These are phyloP conservation scores for Lophius piscatorius DNA, from an alignment of 2,113 vertebrate genomes.

Conservation along the genomic window DNA sequence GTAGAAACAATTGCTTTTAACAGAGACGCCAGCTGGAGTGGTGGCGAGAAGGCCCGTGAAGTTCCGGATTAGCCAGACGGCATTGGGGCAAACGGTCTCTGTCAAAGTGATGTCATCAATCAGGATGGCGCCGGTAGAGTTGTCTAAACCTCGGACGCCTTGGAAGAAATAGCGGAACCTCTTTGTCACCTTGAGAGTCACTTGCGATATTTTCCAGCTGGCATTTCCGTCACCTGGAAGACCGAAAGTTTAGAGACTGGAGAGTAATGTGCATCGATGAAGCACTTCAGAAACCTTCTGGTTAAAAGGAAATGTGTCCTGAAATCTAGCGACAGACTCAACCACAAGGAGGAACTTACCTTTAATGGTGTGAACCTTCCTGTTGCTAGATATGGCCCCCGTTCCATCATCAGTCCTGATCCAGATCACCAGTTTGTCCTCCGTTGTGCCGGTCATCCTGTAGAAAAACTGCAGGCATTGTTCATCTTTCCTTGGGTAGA, in stretches of 20 bases:
- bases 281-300: no score
- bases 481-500: conserved; percentile 86
- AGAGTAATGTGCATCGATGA: no score
- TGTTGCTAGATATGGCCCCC: conserved; percentile 77
- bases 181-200: conserved; percentile 79
- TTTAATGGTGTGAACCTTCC: conserved; percentile 83
- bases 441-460: conserved; percentile 80
- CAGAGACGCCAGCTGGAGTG: fast-evolving
- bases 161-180: conserved; percentile 94
- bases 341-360: no score
- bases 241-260: neutral
- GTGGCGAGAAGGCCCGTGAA: conserved; percentile 74
- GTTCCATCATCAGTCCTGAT: conserved; percentile 85
- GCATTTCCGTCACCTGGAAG: conserved; percentile 77
- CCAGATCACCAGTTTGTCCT: conserved; percentile 86
- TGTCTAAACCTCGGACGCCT: conserved; percentile 77
- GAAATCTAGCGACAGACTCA: no score
- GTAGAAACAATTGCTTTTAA: conserved; percentile 83
- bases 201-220: conserved; percentile 87
- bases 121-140: conserved; percentile 80
- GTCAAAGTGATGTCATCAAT: conserved; percentile 88
- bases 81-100: conserved; percentile 84
- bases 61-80: conserved; percentile 85
- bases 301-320: no score
- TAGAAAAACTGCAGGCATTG: conserved; percentile 95